These are phyloP conservation scores for Octodon degus DNA, from an alignment of 2,113 vertebrate species.

Conservation along the genomic window DNA sequence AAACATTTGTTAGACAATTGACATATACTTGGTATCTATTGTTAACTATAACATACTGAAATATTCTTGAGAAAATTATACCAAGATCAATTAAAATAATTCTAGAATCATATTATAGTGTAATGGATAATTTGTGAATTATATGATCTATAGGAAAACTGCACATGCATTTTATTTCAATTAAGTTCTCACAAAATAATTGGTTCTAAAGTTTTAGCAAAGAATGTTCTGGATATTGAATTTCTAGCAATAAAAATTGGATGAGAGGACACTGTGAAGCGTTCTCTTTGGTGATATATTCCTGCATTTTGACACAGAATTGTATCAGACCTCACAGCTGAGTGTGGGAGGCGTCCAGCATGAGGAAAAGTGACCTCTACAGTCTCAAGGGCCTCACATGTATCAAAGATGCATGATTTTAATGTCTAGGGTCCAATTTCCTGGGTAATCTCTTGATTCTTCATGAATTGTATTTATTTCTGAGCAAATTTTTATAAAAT, in stretches of 20 bases:
- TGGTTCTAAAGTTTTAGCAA: not conserved
- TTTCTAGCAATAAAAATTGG: not conserved
- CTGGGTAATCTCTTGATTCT: not conserved
- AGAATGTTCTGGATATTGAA: not conserved
- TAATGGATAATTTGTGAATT: not conserved
- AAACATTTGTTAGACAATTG: not conserved
- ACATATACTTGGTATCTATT: not conserved
- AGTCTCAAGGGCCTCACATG: accelerated
- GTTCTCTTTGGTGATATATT: accelerated
- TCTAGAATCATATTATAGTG: not conserved
- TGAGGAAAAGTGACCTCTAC: accelerated
- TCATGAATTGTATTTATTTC: not conserved
- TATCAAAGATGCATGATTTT: not conserved
- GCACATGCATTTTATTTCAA: not conserved
- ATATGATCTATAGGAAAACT: not conserved
- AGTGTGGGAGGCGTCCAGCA: accelerated
- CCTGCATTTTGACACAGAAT: not conserved
- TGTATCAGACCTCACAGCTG: not conserved
- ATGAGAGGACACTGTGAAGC: not conserved
- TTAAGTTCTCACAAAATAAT: not conserved
- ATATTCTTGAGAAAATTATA: not conserved
- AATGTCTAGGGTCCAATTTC: not conserved
- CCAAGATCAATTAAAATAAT: not conserved
- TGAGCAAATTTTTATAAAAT: not conserved
- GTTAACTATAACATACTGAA: not conserved